Evolutionary conservation across 2,113 vertebrate species (phyloP).

Genomic region (Malurus elegans): DNA sequence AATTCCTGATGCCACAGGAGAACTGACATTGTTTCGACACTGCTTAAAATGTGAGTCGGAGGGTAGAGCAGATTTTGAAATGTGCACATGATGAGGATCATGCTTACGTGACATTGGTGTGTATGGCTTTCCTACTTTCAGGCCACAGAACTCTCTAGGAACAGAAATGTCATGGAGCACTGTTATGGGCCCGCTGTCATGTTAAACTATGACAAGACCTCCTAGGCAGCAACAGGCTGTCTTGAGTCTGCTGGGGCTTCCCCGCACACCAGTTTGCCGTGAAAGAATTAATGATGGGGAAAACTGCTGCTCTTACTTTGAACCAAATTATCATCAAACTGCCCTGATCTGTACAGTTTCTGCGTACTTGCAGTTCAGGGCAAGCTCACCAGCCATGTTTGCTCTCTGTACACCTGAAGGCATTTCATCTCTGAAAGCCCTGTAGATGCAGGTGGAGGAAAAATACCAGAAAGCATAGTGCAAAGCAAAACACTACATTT

Average conservation of each 20-base stretch:
- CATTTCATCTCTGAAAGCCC: not conserved
- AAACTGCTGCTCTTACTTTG: not conserved
- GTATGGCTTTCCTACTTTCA: not conserved
- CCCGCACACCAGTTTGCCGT: accelerated
- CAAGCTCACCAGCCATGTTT: not conserved
- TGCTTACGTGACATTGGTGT: not conserved
- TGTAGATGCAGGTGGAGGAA: not conserved
- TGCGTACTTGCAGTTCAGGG: not conserved
- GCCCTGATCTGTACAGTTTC: not conserved
- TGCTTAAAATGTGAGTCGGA: not conserved
- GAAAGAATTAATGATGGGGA: not conserved
- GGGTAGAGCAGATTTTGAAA: not conserved
- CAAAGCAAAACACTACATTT: not conserved
- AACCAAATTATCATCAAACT: not conserved
- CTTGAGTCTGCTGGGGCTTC: not conserved
- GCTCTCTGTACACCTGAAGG: not conserved
- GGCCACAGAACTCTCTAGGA: not conserved
- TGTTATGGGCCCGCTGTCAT: accelerated
- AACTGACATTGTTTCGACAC: not conserved
- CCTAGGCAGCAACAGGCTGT: not conserved
- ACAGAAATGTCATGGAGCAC: not conserved
- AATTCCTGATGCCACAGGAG: not conserved
- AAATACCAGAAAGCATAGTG: not conserved
- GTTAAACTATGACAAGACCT: not conserved
- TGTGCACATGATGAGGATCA: accelerated